Base-by-base conservation (phyloP, 2,797 vertebrate species). In the Carapus acus region DNA sequence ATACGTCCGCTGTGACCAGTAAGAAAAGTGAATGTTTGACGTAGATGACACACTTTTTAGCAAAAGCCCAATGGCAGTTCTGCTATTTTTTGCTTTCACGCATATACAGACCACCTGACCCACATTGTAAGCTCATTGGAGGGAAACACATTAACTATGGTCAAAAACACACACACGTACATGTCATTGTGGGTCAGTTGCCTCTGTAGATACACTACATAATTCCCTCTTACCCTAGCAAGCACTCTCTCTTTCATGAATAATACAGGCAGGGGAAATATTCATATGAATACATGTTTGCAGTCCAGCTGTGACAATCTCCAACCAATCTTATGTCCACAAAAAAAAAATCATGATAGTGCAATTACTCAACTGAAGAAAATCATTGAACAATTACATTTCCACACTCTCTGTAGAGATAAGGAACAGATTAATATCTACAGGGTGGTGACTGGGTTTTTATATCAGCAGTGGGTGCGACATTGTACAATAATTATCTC, bases 161-260 rank as follows among this genome's bases (percentile, higher is more conserved):
- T 74, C 57, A 78, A 53, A 70, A 42, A 65, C 68, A 67, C 79
- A 72, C 77, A 83, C 78, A 76, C 69, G 49, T 74, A 68, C 57
- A 54, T 70, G 75, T 77, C 79, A 81, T 65, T 18, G 53, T 50
- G 77, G 80, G 78, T 81, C 81, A 80, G 27, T 33, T 43, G 53
- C 57, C 71, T 50, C 21, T 8, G 20, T 1, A 29, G 43, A 45
- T 62, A 50, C 43, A 52, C 41, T 44, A 2, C 2, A 13, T 14
- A 31, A 47, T 15, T 12, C 38, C 49, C 40, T 62, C 11, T 19
- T 39, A 53, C 15, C 13, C 36, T 45, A 33, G 31, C 31, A 33
- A 9, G 12, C 31, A 33, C 3, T 38, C 31, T 9, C 19, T 40
- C 4, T 48, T 33, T n/a, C 4, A 41, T 49, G 21, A 18, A 24